These are phyloP conservation scores for Sinella curviseta DNA, from an alignment of 1,140 invertebrate genomes.

Conservation along the genomic window DNA sequence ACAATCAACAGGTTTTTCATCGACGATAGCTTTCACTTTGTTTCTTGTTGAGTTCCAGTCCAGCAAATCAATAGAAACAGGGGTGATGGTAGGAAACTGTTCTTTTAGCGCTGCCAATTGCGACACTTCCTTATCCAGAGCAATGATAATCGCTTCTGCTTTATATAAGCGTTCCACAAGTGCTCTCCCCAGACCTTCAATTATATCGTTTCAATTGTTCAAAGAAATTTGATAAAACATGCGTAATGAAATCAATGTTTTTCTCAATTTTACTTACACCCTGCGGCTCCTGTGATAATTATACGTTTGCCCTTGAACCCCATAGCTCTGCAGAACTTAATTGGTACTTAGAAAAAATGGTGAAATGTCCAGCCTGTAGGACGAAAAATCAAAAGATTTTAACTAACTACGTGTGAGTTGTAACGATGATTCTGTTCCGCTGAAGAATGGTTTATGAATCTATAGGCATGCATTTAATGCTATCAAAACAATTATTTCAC, in stretches of 20 bases:
- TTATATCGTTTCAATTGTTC: neutral
- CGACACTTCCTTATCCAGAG: neutral
- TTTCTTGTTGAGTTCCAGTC: neutral
- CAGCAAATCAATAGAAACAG: neutral
- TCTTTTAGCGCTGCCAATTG: neutral
- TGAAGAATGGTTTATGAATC: neutral
- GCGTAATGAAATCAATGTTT: neutral
- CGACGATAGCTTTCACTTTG: neutral
- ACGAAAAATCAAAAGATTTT: too few relatives aligned
- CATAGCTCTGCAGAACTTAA: neutral
- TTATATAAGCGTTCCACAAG: neutral
- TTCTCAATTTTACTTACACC: slow-evolving; percentile 1
- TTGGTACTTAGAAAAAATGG: neutral
- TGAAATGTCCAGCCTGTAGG: neutral
- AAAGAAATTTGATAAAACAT: neutral
- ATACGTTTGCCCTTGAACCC: neutral
- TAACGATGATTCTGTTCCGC: too few relatives aligned
- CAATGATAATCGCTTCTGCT: neutral
- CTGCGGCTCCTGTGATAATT: slow-evolving; percentile 23
- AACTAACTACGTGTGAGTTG: too few relatives aligned
- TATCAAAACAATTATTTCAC: too few relatives aligned
- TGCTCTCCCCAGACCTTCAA: neutral
- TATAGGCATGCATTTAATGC: too few relatives aligned
- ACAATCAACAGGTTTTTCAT: neutral
- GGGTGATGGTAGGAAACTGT: neutral